phyloP scores from a whole-genome alignment of 2,113 vertebrate genomes.

The Myrmecophaga tridactyla region DNA sequence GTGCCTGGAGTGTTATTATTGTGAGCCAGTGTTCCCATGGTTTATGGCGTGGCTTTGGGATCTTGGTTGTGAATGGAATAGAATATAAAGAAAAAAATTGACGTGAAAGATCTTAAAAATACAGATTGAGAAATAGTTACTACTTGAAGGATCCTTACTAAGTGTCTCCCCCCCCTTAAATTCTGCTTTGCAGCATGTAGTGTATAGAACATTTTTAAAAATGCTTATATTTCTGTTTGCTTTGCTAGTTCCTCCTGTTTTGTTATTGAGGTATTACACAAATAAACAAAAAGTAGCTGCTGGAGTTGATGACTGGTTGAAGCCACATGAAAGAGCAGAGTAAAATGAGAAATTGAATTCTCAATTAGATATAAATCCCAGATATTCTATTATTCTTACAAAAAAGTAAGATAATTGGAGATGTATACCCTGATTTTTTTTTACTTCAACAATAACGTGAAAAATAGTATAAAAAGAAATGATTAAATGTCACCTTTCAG shows the following conservation, averaged over 20 bases:
- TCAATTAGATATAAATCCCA: background rate
- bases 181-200: background rate
- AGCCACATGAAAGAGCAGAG: background rate
- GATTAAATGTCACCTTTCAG: background rate
- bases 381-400: background rate
- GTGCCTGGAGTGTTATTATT: background rate
- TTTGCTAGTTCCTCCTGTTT: background rate
- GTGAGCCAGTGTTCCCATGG: background rate
- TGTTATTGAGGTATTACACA: background rate
- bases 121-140: background rate
- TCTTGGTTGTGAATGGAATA: background rate
- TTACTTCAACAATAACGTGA: background rate
- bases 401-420: background rate
- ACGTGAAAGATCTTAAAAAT: background rate
- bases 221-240: background rate
- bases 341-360: background rate
- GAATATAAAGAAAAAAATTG: background rate
- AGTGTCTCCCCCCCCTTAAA: background rate
- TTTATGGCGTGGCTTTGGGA: background rate
- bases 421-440: background rate
- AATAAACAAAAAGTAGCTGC: background rate
- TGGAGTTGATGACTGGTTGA: background rate
- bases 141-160: background rate
- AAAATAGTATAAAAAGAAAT: background rate
- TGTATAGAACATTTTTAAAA: background rate